phyloP scores from a whole-genome alignment of 1,140 invertebrate genomes.

The Ylistrum balloti region DNA sequence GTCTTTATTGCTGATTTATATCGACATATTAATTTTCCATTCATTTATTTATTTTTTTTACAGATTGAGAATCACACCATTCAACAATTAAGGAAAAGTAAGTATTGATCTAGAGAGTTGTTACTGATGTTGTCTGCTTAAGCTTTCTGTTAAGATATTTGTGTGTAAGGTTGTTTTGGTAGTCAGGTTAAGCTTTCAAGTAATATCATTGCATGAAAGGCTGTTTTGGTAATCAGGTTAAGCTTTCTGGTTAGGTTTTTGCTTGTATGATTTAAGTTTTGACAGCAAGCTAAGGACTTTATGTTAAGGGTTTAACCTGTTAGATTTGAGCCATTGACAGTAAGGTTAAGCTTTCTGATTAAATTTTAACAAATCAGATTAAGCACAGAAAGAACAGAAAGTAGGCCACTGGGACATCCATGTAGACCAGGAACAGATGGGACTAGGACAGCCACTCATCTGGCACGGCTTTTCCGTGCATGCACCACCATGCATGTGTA shows the following conservation, averaged over 20 bases:
- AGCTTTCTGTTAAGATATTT: too few species aligned
- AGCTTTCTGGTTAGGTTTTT: neutral
- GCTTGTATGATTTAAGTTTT: neutral
- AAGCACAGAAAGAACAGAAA: neutral
- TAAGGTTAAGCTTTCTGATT: neutral
- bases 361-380: neutral
- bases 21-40: neutral
- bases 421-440: slow-evolving; percentile 31
- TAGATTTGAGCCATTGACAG: neutral
- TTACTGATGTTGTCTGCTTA: neutral
- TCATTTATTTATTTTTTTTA: neutral
- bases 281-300: neutral
- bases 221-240: neutral
- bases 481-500: slow-evolving; percentile 29
- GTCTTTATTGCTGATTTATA: neutral
- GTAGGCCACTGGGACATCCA: neutral
- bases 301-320: neutral
- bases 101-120: neutral
- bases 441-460: neutral
- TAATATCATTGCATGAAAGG: neutral
- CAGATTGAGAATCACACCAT: neutral
- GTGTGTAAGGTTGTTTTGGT: neutral
- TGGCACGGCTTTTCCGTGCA: neutral
- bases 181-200: neutral
- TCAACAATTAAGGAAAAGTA: neutral